phyloP scores from a whole-genome alignment of 2,888 invertebrate genomes.

The Phorcus lineatus region DNA sequence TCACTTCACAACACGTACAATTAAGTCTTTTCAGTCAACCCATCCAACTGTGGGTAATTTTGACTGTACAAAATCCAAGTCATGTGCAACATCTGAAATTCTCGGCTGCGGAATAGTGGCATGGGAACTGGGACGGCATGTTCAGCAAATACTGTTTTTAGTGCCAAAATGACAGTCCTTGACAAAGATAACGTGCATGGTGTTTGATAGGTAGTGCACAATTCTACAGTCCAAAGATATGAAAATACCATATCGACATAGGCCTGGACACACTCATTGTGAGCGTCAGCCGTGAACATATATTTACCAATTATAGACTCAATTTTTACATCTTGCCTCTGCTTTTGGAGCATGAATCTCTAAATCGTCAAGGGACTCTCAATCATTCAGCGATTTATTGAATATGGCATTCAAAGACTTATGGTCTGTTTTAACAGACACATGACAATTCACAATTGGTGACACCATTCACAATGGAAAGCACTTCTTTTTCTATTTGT shows the following conservation, averaged over 20 bases:
- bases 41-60: constrained; percentile 32
- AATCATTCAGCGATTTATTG: not conserved
- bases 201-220: constrained; percentile 3
- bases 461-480: constrained; percentile 32
- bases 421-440: constrained; percentile 32
- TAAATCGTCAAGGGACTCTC: constrained; percentile 22
- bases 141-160: constrained; percentile 11
- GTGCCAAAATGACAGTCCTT: not conserved
- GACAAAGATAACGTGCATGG: too few species aligned
- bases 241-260: not conserved
- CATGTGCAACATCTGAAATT: constrained; percentile 29
- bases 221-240: not conserved
- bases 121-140: constrained; percentile 25
- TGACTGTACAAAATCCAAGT: constrained; percentile 32
- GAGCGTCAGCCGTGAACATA: constrained; percentile 22
- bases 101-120: constrained; percentile 1
- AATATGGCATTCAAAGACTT: constrained; percentile 26
- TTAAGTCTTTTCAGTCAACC: constrained; percentile 33
- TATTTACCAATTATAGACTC: constrained; percentile 16
- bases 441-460: constrained; percentile 31
- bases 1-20: constrained; percentile 35
- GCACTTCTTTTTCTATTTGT: constrained; percentile 31
- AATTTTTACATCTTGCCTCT: constrained; percentile 13
- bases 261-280: not conserved
- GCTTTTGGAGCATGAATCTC: constrained; percentile 10